Base-by-base conservation (phyloP, 2,113 vertebrate genomes). In the Ahaetulla prasina region DNA sequence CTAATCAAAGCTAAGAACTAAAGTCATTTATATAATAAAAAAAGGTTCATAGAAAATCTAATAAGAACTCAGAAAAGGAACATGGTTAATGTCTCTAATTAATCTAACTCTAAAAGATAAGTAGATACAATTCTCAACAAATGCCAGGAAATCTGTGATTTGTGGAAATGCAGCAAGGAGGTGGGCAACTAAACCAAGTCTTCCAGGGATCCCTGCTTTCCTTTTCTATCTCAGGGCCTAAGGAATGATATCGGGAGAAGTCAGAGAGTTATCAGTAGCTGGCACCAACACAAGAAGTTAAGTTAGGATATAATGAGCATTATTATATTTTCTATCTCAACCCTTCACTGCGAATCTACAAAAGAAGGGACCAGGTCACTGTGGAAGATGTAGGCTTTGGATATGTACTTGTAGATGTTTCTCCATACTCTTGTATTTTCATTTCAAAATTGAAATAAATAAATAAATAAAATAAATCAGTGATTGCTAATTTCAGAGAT, bases 51-150 rank as follows among this genome's bases (percentile, higher is more conserved):
- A 45, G 52, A 43, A 52, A 88, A 85, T 57, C 63, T 91, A 84
- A 91, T 50, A 90, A 84, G 52, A 50, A n/a, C 86, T 52, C 63
- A 91, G 80, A 91, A n/a, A 45, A 50, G 88, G 68, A 92, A 90
- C 80, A 92, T 27, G 88, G 52, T 57, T 91, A 80, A 60, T 84
- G 43, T 88, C 60, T 91, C 89, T 93, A 88, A 88, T 93, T 93
- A 91, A 93, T 88, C 89, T 90, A 57, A 60, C 52, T 85, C n/a
- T 52, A 88, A 63, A 52, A 85, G 55, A 85, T 68, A 91, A 74
- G 27, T 43, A 43, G 47, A 20, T 39, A 25, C 2, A 68, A 35
- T 22, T 39, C 53, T 47, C 89, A 55, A 30, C 55, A n/a, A 91
- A 43, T 0, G 9, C 39, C 53, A 47, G 60, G 85, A 45, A 18